Conservation (phyloP, 2,113 vertebrate genomes). For the Psilopsiagon aymara region DNA sequence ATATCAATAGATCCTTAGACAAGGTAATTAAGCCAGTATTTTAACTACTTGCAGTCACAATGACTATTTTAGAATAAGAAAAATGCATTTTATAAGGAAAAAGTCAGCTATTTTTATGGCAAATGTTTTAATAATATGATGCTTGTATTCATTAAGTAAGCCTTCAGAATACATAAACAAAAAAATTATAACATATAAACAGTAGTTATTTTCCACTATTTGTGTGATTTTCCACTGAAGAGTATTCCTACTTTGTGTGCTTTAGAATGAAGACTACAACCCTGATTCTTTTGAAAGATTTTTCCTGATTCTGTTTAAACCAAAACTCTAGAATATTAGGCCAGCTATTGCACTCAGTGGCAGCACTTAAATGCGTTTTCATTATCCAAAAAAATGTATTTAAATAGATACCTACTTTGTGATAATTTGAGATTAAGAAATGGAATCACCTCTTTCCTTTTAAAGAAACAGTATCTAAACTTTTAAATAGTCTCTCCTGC, state of each 20-base stretch:
- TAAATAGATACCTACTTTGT: neutral
- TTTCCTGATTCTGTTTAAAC: neutral
- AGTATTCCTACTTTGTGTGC: neutral
- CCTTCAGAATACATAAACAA: neutral
- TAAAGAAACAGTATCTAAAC: neutral
- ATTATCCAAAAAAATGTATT: neutral
- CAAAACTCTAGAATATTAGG: neutral
- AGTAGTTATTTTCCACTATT: neutral
- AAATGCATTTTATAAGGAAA: neutral
- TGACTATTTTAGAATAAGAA: neutral
- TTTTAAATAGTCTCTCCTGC: neutral
- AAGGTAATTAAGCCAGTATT: neutral
- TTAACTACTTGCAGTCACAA: neutral
- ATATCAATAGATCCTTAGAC: neutral
- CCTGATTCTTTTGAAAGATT: neutral
- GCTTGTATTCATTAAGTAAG: neutral
- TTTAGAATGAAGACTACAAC: neutral
- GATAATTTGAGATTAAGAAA: neutral
- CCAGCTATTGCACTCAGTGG: neutral
- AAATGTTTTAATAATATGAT: neutral
- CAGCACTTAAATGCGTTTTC: neutral
- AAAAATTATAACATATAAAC: neutral
- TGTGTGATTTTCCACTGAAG: neutral
- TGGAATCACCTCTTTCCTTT: neutral
- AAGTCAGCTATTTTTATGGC: neutral